Percentiles rank a stretch among this genome's conserved stretches.
These are phyloP conservation scores for Syrista parreyssii DNA, from an alignment of 2,888 invertebrate genomes.

Conservation along the genomic window DNA sequence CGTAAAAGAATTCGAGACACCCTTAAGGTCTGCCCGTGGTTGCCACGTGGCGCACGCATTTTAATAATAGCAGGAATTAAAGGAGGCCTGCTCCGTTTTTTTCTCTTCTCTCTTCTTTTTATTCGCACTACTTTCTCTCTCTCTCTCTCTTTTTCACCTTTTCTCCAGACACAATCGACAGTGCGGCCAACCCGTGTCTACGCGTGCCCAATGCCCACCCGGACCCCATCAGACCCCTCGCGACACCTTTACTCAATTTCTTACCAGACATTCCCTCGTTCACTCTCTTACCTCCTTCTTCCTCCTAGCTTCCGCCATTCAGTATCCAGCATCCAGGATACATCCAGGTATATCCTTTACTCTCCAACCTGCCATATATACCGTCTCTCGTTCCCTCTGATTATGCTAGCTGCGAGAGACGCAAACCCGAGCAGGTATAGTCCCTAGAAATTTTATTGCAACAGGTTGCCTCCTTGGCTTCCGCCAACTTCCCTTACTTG, in stretches of 20 bases:
- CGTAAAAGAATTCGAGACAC: neutral
- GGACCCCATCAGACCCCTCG: neutral
- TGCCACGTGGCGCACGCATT: slow-evolving; percentile 50
- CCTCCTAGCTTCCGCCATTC: slow-evolving; percentile 9
- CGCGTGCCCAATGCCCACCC: neutral
- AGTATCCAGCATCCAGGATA: slow-evolving; percentile 18
- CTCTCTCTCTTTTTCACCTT: neutral
- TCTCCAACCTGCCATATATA: neutral
- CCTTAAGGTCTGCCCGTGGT: neutral
- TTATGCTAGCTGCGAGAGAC: slow-evolving; percentile 30
- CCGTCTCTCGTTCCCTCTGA: slow-evolving; percentile 20
- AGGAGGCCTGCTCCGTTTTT: slow-evolving; percentile 31
- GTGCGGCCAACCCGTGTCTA: slow-evolving; percentile 29
- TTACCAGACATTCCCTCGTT: neutral
- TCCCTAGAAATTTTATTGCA: slow-evolving; percentile 50
- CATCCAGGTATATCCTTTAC: slow-evolving; percentile 19
- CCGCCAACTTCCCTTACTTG: slow-evolving; percentile 7
- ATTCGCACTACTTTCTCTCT: slow-evolving; percentile 1
- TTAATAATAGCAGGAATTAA: slow-evolving; percentile 57
- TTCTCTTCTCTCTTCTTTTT: slow-evolving; percentile 5
- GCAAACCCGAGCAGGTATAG: slow-evolving; percentile 20
- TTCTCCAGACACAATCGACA: slow-evolving; percentile 19
- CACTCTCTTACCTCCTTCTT: neutral
- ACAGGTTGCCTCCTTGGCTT: slow-evolving; percentile 49
- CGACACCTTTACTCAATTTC: slow-evolving; percentile 6